Evolutionary conservation across 2,888 invertebrate genomes (phyloP).

Genomic region (Eupithecia vulgata): DNA sequence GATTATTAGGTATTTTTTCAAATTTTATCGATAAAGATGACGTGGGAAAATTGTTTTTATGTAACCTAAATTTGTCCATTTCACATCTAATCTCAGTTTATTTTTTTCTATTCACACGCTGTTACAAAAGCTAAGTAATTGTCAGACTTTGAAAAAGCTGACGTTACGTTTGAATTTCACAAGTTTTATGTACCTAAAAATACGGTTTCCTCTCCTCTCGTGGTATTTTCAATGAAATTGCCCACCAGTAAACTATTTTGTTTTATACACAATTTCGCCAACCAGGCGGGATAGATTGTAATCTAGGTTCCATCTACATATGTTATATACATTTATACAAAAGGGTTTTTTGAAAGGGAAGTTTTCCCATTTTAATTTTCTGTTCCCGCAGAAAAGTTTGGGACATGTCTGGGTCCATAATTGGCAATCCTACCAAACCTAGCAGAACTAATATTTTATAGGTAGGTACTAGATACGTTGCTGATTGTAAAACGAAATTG

Average conservation of each 20-base stretch:
- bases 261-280: not conserved
- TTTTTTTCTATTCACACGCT: constrained; percentile 29
- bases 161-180: constrained; percentile 8
- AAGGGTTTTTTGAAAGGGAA: not conserved
- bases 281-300: not conserved
- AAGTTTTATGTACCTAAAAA: not conserved
- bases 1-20: too few relatives aligned
- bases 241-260: not conserved
- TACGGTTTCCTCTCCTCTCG: not conserved
- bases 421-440: not conserved
- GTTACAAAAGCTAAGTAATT: constrained; percentile 28
- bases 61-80: too few relatives aligned
- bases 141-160: constrained; percentile 30
- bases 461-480: constrained; percentile 11
- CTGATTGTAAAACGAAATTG: constrained; percentile 16
- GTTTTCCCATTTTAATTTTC: not conserved
- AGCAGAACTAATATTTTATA: constrained; percentile 15
- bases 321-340: not conserved
- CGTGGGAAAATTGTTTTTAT: too few relatives aligned
- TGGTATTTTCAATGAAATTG: not conserved
- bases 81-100: constrained; percentile 41
- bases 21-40: too few relatives aligned
- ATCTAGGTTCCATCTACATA: not conserved
- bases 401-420: not conserved
- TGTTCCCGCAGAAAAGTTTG: not conserved